Percentiles rank a stretch among this genome's conserved stretches.
Evolutionary conservation across 2,888 invertebrate genomes (phyloP).

Genomic region (Thumatha senex): DNA sequence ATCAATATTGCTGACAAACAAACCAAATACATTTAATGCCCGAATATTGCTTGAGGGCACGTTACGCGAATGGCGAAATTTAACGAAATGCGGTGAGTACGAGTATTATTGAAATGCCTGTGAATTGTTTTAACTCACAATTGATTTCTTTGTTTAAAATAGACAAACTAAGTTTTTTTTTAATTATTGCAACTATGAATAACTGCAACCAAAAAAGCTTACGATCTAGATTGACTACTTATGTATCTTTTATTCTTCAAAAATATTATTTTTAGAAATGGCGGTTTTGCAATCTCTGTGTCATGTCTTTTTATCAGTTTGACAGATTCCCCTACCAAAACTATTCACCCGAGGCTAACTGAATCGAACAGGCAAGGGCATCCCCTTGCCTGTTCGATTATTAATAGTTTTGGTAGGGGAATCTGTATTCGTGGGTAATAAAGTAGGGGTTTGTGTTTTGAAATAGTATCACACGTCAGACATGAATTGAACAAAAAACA

Average conservation of each 20-base stretch:
- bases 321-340: not conserved
- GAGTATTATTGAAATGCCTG: not conserved
- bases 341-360: not conserved
- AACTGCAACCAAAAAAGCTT: too few relatives aligned
- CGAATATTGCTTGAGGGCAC: not conserved
- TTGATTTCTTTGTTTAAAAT: too few relatives aligned
- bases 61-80: not conserved
- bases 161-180: too few relatives aligned
- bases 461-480: not conserved
- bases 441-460: not conserved
- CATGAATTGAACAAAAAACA: not conserved
- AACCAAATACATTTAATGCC: conserved; percentile 3
- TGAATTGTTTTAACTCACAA: too few relatives aligned
- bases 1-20: not conserved
- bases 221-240: too few relatives aligned
- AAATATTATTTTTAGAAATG: too few relatives aligned
- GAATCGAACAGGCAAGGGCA: not conserved
- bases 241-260: too few relatives aligned
- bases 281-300: not conserved
- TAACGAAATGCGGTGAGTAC: not conserved
- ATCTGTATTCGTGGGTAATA: not conserved
- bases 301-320: not conserved
- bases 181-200: too few relatives aligned
- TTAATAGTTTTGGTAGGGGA: too few relatives aligned
- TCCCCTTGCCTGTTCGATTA: too few relatives aligned